phyloP scores from a whole-genome alignment of 2,888 invertebrate species.

The Eudemis profundana region DNA sequence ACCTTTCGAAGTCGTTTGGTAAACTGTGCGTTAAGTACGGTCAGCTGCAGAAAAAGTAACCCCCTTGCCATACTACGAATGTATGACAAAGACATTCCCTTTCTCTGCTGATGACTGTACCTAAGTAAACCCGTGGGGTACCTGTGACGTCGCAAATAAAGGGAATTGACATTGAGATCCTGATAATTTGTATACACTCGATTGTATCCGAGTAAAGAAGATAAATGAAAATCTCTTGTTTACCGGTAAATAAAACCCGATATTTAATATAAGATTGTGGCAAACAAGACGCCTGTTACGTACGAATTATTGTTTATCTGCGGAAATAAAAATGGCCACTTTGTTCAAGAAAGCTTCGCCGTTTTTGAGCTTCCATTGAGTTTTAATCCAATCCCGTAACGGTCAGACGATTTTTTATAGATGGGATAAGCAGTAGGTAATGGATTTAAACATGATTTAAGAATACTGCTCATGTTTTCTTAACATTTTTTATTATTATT shows the following conservation, averaged over 20 bases:
- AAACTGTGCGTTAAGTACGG: too few relatives aligned
- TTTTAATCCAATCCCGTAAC: neutral
- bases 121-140: neutral
- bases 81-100: too few relatives aligned
- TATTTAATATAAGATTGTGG: slow-evolving; percentile 39
- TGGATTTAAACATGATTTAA: too few relatives aligned
- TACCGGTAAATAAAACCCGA: slow-evolving; percentile 30
- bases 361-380: neutral
- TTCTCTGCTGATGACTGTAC: neutral
- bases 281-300: slow-evolving; percentile 23
- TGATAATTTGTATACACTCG: slow-evolving; percentile 6
- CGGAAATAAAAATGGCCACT: slow-evolving; percentile 6
- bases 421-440: neutral
- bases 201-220: slow-evolving; percentile 10
- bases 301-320: slow-evolving; percentile 3
- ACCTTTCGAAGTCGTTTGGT: too few relatives aligned
- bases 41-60: too few relatives aligned
- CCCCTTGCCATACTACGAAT: too few relatives aligned
- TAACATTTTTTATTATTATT: too few relatives aligned
- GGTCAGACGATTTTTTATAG: neutral
- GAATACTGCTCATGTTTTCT: too few relatives aligned
- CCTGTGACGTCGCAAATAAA: neutral
- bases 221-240: slow-evolving; percentile 35
- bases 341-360: neutral
- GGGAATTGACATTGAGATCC: slow-evolving; percentile 16